Evolutionary conservation across 2,888 invertebrate species (phyloP), one percentile per base, ranked within the genome.

Genomic region (Leptinotarsa tumamoca): DNA sequence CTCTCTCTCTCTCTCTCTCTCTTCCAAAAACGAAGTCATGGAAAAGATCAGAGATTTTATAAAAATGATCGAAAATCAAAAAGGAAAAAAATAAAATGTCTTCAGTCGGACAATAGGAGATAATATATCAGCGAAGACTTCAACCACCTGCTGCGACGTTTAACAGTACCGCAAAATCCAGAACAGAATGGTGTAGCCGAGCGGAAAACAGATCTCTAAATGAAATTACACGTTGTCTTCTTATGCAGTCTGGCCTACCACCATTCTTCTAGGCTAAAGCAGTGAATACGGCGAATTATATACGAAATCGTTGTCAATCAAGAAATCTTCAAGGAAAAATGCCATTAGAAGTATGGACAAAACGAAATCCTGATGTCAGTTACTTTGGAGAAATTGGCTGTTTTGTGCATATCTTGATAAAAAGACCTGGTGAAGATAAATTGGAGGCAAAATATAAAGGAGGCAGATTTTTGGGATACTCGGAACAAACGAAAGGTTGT

Each of bases 401-500:
- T 66, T n/a, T 7, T n/a, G 66, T 66, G 4, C 43, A 27, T 43
- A 43, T 27, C 33, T 23, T 43, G 1, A 15, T 43, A 13, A 27
- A 2, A n/a, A 27, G 0, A 27, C 79, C 80, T 1, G 43, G 67
- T 4, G 78, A 72, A 76, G 80, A 80, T 43, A 84, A 84, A 76
- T 81, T 85, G 17, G 80, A 83, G 10, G 67, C 78, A 4, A 3
- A 72, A 68, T 49, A 1, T 33, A 33, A 33, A 33, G 27, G 0
- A 33, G 27, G 5, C 27, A 5, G 27, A 5, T 33, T 5, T 33
- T 33, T 27, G 27, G 27, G 1, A 27, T 4, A 27, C 27, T 67
- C 49, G 18, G 49, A 67, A 18, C 5, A 67, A 49, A 67, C 49
- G 18, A 49, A 67, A 67, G 33, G 33, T 33, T 33, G 10, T 7